Evolutionary conservation across 2,888 invertebrate species (phyloP).

Genomic region (Drosophila buzzatii): DNA sequence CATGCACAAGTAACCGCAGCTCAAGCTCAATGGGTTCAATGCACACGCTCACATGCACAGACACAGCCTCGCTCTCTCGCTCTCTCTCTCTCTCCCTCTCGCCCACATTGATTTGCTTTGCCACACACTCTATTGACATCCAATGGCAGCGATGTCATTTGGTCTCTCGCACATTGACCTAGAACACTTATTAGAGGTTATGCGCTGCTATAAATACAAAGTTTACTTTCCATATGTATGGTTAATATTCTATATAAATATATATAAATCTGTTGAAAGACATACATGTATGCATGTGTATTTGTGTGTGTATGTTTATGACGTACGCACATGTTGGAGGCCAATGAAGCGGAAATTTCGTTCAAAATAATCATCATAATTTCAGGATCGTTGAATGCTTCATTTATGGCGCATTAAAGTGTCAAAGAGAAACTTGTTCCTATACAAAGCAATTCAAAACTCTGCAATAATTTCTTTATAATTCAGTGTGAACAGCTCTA

Average conservation of each 20-base stretch:
- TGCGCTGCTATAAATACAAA: conserved; percentile 60
- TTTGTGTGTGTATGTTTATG: conserved; percentile 8
- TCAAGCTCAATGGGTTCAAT: neutral
- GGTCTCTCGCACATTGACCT: conserved; percentile 62
- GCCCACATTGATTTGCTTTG: conserved; percentile 13
- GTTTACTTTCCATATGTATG: conserved; percentile 33
- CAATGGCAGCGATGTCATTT: conserved; percentile 60
- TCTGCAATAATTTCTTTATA: neutral
- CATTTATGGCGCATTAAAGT: conserved; percentile 51
- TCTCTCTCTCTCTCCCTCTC: neutral
- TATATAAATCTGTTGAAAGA: conserved; percentile 25
- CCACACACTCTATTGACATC: conserved; percentile 56
- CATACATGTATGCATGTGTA: conserved; percentile 1
- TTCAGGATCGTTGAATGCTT: conserved; percentile 19
- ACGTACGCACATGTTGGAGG: conserved; percentile 31
- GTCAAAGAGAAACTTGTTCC: conserved; percentile 3
- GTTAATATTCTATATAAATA: conserved; percentile 8
- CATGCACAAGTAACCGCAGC: neutral
- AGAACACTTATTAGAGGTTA: conserved; percentile 72
- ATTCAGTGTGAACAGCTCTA: neutral
- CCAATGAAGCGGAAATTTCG: conserved; percentile 38
- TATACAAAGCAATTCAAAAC: neutral
- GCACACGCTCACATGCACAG: neutral
- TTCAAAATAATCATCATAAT: conserved; percentile 41
- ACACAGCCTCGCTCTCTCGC: conserved; percentile 7